A percentile compares a stretch with the other conserved stretches of the same genome.
Conservation (phyloP, 2,113 vertebrate genomes). For the Ascaphus truei region DNA sequence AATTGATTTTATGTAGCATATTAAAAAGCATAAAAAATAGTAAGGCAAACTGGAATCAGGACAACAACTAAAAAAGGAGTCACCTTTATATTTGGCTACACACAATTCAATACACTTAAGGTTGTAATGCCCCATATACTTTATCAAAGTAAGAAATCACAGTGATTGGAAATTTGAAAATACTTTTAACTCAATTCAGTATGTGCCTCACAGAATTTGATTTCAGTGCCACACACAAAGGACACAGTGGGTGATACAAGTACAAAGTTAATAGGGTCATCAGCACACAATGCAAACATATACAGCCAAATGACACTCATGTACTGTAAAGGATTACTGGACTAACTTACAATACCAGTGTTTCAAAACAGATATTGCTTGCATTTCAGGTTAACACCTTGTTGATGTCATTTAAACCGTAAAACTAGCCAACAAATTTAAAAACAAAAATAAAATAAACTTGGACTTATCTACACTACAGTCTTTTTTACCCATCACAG, state of each 20-base stretch:
- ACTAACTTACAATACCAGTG: no score
- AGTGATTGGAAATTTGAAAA: slow-evolving; percentile 17
- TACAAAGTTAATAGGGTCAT: neutral
- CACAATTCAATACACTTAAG: neutral
- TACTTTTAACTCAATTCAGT: slow-evolving; percentile 35
- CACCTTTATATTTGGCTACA: neutral
- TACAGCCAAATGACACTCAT: neutral
- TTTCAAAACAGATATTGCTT: no score
- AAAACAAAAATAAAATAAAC: no score
- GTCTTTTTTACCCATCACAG: no score
- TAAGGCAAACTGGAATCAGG: neutral
- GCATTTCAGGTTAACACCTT: no score
- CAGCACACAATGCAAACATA: no score
- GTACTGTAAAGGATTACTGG: no score
- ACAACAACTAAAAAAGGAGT: neutral
- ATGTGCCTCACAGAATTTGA: neutral
- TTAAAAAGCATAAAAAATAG: neutral
- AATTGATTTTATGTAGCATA: neutral
- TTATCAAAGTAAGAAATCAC: neutral
- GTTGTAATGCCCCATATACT: accelerated
- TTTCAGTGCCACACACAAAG: slow-evolving; percentile 7
- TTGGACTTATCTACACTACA: no score
- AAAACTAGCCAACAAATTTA: no score
- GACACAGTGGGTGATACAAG: neutral
- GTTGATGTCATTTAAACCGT: no score